A percentile compares a stretch with the other conserved stretches of the same genome.
These are phyloP conservation scores for Calephelis perditalis DNA, from an alignment of 2,888 invertebrate genomes.

Conservation along the genomic window DNA sequence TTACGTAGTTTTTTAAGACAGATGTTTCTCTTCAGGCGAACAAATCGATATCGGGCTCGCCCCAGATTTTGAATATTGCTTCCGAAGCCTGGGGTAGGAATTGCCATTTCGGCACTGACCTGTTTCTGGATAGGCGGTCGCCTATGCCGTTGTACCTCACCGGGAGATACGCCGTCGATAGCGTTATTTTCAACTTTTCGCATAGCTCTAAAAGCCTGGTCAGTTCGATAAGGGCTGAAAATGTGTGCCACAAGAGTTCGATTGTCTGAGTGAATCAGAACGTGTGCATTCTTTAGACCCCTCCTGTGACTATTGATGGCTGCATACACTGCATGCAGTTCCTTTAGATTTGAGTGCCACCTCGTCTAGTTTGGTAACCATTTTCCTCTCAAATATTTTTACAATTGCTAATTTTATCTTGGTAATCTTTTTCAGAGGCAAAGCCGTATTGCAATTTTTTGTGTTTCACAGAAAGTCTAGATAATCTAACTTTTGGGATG, in stretches of 20 bases:
- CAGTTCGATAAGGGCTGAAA: conserved; percentile 1
- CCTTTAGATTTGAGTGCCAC: conserved; percentile 34
- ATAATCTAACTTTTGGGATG: too few relatives aligned
- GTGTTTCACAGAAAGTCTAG: too few relatives aligned
- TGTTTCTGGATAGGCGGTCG: conserved; percentile 24
- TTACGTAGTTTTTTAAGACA: too few relatives aligned
- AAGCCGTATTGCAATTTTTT: too few relatives aligned
- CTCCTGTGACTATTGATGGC: conserved; percentile 16
- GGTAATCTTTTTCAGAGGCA: too few relatives aligned
- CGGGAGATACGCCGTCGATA: conserved; percentile 21
- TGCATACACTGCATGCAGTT: conserved; percentile 29
- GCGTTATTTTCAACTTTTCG: conserved; percentile 18
- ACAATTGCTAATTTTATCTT: too few relatives aligned
- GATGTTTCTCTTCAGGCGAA: too few relatives aligned
- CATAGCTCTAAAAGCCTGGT: conserved; percentile 7
- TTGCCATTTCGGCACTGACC: conserved; percentile 30
- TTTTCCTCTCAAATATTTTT: conserved; percentile 17
- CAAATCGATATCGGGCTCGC: too few relatives aligned
- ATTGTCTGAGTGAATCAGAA: conserved; percentile 25
- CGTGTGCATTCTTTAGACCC: conserved; percentile 3
- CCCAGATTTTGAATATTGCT: conserved; percentile 21
- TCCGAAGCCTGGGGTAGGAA: conserved; percentile 20
- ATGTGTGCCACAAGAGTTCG: conserved; percentile 24
- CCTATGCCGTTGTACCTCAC: neutral
- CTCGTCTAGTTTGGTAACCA: conserved; percentile 21